phyloP scores from a whole-genome alignment of 2,113 vertebrate genomes.

The Spheniscus mendiculus region DNA sequence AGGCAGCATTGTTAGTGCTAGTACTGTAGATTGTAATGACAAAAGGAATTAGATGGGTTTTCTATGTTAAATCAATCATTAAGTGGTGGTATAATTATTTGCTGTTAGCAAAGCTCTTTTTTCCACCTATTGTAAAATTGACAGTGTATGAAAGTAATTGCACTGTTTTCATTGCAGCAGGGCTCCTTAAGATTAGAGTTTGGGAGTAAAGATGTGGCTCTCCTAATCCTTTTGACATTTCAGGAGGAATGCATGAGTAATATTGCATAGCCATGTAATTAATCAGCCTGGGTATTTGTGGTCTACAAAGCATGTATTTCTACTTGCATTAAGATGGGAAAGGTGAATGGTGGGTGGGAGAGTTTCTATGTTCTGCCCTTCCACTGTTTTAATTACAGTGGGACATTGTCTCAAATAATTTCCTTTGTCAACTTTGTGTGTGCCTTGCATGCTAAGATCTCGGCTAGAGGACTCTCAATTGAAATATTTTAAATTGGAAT shows the following conservation, averaged over 20 bases:
- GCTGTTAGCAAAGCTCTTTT: slow-evolving; percentile 73
- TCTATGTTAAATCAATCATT: slow-evolving; percentile 81
- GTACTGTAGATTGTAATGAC: slow-evolving; percentile 73
- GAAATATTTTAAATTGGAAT: slow-evolving; percentile 6
- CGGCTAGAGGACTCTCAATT: neutral
- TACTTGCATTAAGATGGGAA: slow-evolving; percentile 52
- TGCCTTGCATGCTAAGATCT: slow-evolving; percentile 56
- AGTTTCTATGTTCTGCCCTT: slow-evolving; percentile 50
- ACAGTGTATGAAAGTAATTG: slow-evolving; percentile 74
- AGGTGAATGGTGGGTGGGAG: slow-evolving; percentile 58
- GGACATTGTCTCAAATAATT: slow-evolving; percentile 67
- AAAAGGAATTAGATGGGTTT: slow-evolving; percentile 78
- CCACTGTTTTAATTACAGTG: slow-evolving; percentile 68
- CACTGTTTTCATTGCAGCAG: slow-evolving; percentile 73
- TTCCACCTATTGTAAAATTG: slow-evolving; percentile 71
- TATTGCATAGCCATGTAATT: slow-evolving; percentile 72
- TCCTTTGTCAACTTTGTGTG: slow-evolving; percentile 57
- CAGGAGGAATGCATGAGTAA: slow-evolving; percentile 74
- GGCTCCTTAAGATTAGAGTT: slow-evolving; percentile 73
- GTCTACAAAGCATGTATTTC: slow-evolving; percentile 66
- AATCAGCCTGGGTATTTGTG: slow-evolving; percentile 64
- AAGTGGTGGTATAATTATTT: slow-evolving; percentile 79
- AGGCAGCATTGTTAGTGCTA: slow-evolving; percentile 71
- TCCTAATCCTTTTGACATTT: slow-evolving; percentile 78
- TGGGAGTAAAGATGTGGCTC: slow-evolving; percentile 68